A percentile compares a stretch with the other conserved stretches of the same genome.
Conservation (phyloP, 2,888 invertebrate genomes). For the Drosophila robusta region DNA sequence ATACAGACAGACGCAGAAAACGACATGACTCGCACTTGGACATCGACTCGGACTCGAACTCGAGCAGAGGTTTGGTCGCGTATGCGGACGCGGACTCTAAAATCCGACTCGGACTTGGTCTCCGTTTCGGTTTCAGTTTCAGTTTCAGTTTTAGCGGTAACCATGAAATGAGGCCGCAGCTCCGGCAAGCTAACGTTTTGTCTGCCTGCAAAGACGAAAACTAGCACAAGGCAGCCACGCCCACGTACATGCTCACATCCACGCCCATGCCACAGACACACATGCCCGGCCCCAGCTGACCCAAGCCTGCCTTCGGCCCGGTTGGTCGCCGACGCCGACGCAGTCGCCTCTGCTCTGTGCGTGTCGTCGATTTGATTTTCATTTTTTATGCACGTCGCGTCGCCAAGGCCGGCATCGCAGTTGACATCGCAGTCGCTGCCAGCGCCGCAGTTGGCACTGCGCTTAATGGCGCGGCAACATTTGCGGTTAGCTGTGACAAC, state of each 20-base stretch:
- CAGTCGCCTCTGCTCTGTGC: conserved; percentile 47
- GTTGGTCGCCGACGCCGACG: conserved; percentile 42
- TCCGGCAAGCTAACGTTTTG: conserved; percentile 47
- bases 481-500: conserved; percentile 38
- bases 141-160: conserved; percentile 50
- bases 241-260: conserved; percentile 43
- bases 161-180: conserved; percentile 64
- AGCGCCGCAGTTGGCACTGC: conserved; percentile 22
- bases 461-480: conserved; percentile 62
- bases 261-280: conserved; percentile 6
- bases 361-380: conserved; percentile 71
- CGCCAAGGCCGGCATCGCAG: conserved; percentile 59
- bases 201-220: conserved; percentile 59
- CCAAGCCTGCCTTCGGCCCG: conserved; percentile 13
- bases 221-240: conserved; percentile 66
- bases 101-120: conserved; percentile 2
- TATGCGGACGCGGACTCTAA: neutral
- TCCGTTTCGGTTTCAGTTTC: conserved; percentile 24
- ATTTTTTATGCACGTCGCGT: conserved; percentile 67
- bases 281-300: conserved; percentile 12
- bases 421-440: conserved; percentile 38
- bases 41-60: conserved; percentile 5
- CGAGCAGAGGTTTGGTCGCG: conserved; percentile 12
- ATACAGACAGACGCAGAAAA: conserved; percentile 13
- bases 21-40: conserved; percentile 1